Percentiles rank a stretch among this genome's conserved stretches.
Conservation (phyloP, 2,113 vertebrate genomes). For the Vanacampus margaritifer region DNA sequence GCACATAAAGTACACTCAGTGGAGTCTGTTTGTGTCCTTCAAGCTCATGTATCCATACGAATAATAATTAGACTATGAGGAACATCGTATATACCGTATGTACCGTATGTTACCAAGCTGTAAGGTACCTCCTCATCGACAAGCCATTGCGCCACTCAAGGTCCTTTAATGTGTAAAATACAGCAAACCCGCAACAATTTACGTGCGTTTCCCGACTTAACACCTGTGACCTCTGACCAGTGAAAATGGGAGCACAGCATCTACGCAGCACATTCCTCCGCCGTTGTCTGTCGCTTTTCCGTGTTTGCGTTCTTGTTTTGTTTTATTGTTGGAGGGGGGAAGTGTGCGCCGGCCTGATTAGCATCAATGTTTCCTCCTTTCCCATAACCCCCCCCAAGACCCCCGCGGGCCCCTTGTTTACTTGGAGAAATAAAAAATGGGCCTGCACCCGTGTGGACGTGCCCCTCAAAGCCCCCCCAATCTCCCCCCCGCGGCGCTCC, state of each 20-base stretch:
- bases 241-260: constrained; percentile 26
- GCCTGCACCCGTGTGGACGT: constrained; percentile 81
- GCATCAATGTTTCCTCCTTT: constrained; percentile 98
- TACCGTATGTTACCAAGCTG: not conserved
- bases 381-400: constrained; percentile 98
- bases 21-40: not conserved
- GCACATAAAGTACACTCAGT: not conserved
- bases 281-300: constrained; percentile 62
- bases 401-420: constrained; percentile 96
- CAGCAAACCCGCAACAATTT: not conserved
- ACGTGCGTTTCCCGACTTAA: constrained; percentile 26
- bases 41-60: not conserved
- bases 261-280: constrained; percentile 40
- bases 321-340: constrained; percentile 82
- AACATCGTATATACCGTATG: not conserved
- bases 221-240: constrained; percentile 21
- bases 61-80: not conserved
- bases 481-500: constrained; percentile 16
- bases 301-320: constrained; percentile 69
- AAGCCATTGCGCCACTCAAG: not conserved
- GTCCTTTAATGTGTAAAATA: not conserved
- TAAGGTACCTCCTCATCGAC: not conserved
- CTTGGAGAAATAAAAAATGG: constrained; percentile 98
- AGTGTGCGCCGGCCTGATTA: constrained; percentile 97
- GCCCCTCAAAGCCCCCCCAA: constrained; percentile 62